phyloP scores from a whole-genome alignment of 2,113 vertebrate genomes.

The Chitala chitala region DNA sequence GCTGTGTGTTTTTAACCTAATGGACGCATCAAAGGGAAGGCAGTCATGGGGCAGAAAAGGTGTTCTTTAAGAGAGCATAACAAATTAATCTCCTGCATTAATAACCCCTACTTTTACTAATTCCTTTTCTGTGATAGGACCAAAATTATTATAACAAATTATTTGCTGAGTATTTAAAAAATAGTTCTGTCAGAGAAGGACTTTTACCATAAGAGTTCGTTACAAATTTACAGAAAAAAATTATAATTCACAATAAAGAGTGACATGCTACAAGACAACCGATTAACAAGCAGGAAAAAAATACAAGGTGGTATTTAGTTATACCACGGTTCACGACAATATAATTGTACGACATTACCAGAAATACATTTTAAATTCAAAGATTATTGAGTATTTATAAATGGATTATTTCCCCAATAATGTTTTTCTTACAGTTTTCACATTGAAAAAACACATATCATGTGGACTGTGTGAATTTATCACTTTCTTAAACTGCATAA shows the following conservation, averaged over 20 bases:
- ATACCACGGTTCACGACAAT: no score
- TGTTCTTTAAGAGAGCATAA: constrained; percentile 38
- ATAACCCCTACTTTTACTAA: constrained; percentile 27
- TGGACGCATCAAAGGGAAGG: constrained; percentile 57
- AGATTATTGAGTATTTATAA: no score
- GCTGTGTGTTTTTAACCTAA: constrained; percentile 31
- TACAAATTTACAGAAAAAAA: no score
- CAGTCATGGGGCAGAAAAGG: constrained; percentile 43
- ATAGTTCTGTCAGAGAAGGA: background rate
- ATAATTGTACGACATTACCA: no score
- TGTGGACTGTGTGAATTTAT: no score
- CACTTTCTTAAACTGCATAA: no score
- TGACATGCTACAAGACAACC: no score
- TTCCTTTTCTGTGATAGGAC: constrained; percentile 22
- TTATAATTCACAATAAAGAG: no score
- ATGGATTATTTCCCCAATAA: background rate
- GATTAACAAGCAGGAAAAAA: no score
- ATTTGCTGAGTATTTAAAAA: background rate
- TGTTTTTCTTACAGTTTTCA: background rate
- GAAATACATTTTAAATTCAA: no score
- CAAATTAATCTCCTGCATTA: constrained; percentile 27
- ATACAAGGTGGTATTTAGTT: no score
- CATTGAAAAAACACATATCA: no score
- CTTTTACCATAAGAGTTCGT: background rate
- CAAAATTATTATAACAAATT: constrained; percentile 16